Base-by-base conservation (phyloP, 2,888 invertebrate species). In the Polydrusus cervinus region DNA sequence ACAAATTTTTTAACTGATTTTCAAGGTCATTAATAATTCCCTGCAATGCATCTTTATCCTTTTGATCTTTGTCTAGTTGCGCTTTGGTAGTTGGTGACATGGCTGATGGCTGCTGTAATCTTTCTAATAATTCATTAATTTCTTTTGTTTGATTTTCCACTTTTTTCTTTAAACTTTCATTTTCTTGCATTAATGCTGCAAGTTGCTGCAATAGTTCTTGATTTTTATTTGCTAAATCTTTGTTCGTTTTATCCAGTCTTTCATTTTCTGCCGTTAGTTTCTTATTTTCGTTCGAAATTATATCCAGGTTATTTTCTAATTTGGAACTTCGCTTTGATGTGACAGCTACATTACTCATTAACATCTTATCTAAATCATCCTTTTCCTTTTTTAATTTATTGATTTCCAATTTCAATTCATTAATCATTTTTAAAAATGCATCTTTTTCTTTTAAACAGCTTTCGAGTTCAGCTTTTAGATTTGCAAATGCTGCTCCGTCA, bases 21-120 rank as follows among this genome's bases (percentile, higher is more conserved):
- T 85, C 83, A 9, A 84, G 78, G 67, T 85, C 81, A 49, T 80
- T 80, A 20, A 84, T 80, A 47, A 81, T 79, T n/a, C 81, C 77
- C 66, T 82, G 79, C 47, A 85, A 72, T 14, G 80, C 80, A 51
- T 82, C 81, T 68, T 81, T 84, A 62, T 85, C 85, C 71, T 80
- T 81, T 30, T 77, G 73, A 11, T 81, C 82, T 67, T 80, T 80
- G 16, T 82, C 81, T 13, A 80, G 34, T 51, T 78, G 76, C 55
- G 49, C 49, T 61, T 57, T 75, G 40, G 66, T 38, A 14, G 49
- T 60, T 30, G 77, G 78, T 45, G 76, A 77, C 1, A 71, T 38
- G 14, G 78, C 25, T 0, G 71, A 14, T 5, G 80, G 71, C 16
- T 74, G 71, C 47, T 83, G 81, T 14, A 83, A 69, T 69, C 81